Conservation (phyloP, 2,888 invertebrate genomes). For the Panorpa germanica region DNA sequence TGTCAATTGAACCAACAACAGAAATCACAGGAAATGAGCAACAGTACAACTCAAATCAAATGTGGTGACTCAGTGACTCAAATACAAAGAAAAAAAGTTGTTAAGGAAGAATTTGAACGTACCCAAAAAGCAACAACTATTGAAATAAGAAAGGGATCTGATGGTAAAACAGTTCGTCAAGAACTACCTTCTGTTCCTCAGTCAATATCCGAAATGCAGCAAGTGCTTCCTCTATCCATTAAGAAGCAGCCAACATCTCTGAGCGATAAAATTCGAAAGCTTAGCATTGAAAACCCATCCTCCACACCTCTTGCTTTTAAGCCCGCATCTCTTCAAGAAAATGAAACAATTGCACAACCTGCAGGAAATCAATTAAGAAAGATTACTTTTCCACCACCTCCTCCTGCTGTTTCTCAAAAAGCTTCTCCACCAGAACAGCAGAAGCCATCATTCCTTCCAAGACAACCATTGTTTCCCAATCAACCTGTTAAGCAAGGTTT, state of each 20-base stretch:
- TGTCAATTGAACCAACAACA: conserved; percentile 16
- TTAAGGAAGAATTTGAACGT: conserved; percentile 47
- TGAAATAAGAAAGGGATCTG: conserved; percentile 35
- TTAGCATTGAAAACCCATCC: no score
- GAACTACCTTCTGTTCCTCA: no score
- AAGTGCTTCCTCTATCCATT: conserved; percentile 22
- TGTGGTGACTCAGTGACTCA: conserved; percentile 34
- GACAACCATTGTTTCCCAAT: conserved; percentile 1
- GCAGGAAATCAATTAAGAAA: no score
- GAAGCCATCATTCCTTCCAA: not conserved
- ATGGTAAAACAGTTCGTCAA: no score
- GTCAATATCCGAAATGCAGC: no score
- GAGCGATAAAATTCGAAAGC: no score
- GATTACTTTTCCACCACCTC: no score
- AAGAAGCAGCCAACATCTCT: conserved; percentile 19
- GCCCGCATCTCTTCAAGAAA: no score
- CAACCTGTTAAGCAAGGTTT: conserved; percentile 4
- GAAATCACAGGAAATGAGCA: conserved; percentile 12
- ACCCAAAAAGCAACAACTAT: conserved; percentile 42
- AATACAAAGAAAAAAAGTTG: conserved; percentile 39
- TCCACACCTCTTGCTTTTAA: no score
- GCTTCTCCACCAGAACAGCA: conserved; percentile 5
- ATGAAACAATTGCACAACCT: no score
- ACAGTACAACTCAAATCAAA: conserved; percentile 31
- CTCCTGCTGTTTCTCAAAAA: no score